Percentiles rank a stretch among this genome's conserved stretches.
phyloP scores from a whole-genome alignment of 2,888 invertebrate genomes.

The Chloromyia formosa region DNA sequence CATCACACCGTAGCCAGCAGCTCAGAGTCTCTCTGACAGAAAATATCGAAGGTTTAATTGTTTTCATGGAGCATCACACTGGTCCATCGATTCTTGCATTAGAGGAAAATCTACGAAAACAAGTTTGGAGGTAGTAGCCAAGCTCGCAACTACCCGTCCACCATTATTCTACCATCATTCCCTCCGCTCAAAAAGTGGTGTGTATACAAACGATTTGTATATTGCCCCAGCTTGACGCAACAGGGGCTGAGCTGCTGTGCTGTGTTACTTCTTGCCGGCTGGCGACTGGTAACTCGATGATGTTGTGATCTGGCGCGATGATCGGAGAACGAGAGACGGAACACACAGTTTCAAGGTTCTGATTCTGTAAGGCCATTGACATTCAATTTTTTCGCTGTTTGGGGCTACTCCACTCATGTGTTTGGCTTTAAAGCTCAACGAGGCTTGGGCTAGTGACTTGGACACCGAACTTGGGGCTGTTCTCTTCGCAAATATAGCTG shows the following conservation, averaged over 20 bases:
- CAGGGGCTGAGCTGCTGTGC: neutral
- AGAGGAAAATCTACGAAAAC: neutral
- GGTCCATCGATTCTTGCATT: neutral
- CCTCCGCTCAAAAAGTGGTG: neutral
- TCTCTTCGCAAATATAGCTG: neutral
- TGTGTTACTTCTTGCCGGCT: neutral
- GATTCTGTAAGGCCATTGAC: conserved; percentile 41
- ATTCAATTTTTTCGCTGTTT: conserved; percentile 40
- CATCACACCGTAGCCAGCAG: too few relatives aligned
- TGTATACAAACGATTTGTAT: neutral
- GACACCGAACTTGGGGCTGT: neutral
- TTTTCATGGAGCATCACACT: too few relatives aligned
- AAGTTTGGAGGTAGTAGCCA: neutral
- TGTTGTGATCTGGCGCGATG: neutral
- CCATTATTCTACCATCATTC: neutral
- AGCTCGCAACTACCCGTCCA: neutral
- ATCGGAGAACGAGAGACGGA: conserved; percentile 30
- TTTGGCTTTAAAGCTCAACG: neutral
- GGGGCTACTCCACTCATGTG: neutral
- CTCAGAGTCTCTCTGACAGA: too few relatives aligned
- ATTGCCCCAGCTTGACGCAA: neutral
- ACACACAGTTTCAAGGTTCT: conserved; percentile 39
- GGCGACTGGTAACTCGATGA: neutral
- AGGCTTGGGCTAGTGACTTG: neutral
- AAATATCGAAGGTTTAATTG: too few relatives aligned